Evolutionary conservation across 2,113 vertebrate species (phyloP), one percentile per base, ranked within the genome.

Genomic region (Gallinago paraguaiae): DNA sequence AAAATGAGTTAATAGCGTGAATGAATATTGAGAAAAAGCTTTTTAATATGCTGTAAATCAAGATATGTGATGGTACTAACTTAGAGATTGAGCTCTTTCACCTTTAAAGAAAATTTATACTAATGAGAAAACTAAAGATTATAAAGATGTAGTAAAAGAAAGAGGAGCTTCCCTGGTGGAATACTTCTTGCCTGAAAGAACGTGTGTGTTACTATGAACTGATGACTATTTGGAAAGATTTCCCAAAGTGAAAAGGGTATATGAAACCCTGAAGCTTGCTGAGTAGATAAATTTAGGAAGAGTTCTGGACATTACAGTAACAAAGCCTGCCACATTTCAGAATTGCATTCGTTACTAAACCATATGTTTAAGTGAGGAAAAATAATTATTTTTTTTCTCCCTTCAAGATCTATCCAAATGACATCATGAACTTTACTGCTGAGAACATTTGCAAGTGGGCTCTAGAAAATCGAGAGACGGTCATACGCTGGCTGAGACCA

Each of bases 361-460:
- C 20, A 10, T 75, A 19, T 56, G 33, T 35, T 51, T 69, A 67
- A 54, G 18, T 54, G 27, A 85, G 25, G 6, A 43, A 16, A 69
- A 67, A 69, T 43, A 75, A 43, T 35, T 41, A 8, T 13, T 46
- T 69, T 46, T 69, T 85, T 64, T 54, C 13, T 5, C 4, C 12
- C n/a, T 76, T 74, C 20, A 95, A 99, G 99, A 94, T 99, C 67
- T 99, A 99, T 84, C 99, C 99, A 35, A 97, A 96, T 46, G 94
- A 98, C 24, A 90, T 97, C 65, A 96, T 98, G 92, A 99, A 99
- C 98, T 99, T 98, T 93, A 99, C 99, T 3, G 98, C 99, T 7
- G 98, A 99, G 90, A 98, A 98, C 88, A 98, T 99, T 72, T 99
- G 98, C 56, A 98, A 97, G 85, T 99, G 99, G 99, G 99, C 99